A percentile compares a stretch with the other conserved stretches of the same genome.
Evolutionary conservation across 2,113 vertebrate species (phyloP).

Genomic region (Rissa tridactyla): DNA sequence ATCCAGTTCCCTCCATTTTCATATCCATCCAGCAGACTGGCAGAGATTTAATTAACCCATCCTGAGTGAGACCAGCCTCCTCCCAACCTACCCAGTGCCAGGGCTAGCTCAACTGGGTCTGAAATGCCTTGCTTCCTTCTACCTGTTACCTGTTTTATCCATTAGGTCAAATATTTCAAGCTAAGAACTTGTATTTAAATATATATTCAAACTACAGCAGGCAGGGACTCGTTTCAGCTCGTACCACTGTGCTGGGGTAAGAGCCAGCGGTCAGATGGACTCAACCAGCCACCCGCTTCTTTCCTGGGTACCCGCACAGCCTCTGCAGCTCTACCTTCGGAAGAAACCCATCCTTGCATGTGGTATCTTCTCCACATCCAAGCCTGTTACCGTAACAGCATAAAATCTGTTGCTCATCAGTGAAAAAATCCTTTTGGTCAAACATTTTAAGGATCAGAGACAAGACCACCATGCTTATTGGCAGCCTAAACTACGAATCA

Average conservation of each 20-base stretch:
- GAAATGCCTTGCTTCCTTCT: neutral
- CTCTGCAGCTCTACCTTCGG: neutral
- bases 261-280: neutral
- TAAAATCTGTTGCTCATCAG: neutral
- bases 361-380: neutral
- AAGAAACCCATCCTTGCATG: neutral
- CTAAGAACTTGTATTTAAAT: neutral
- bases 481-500: neutral
- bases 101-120: neutral
- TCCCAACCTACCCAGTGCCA: neutral
- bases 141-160: neutral
- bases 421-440: neutral
- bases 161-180: neutral
- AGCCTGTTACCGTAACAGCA: neutral
- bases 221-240: neutral
- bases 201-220: neutral
- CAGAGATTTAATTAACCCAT: neutral
- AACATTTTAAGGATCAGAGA: neutral
- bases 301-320: neutral
- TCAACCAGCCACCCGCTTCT: rapidly evolving
- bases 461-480: neutral
- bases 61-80: neutral
- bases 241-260: rapidly evolving
- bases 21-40: neutral
- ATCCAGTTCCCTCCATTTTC: neutral